phyloP scores from a whole-genome alignment of 2,113 vertebrate species.

The Lamprotornis superbus region DNA sequence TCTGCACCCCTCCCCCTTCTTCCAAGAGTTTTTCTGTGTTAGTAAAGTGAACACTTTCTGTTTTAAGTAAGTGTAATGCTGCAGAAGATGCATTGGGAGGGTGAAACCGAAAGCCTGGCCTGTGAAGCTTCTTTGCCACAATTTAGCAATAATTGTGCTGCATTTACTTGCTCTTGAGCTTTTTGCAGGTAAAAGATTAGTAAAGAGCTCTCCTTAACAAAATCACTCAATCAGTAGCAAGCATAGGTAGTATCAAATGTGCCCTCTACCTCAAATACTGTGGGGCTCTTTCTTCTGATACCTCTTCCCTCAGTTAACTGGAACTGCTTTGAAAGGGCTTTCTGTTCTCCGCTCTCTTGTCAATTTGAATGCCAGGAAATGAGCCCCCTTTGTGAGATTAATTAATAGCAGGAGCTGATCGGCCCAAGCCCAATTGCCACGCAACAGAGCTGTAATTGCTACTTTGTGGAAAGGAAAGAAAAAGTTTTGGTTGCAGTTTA shows the following conservation, averaged over 20 bases:
- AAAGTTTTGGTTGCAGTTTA: conserved; percentile 95
- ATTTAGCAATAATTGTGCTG: conserved; percentile 69
- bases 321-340: conserved; percentile 91
- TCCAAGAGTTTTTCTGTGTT: conserved; percentile 80
- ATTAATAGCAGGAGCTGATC: conserved; percentile 96
- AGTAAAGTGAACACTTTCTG: conserved; percentile 81
- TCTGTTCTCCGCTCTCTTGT: conserved; percentile 90
- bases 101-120: conserved; percentile 55
- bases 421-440: conserved; percentile 82
- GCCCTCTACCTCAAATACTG: conserved; percentile 84
- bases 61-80: conserved; percentile 77
- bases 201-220: conserved; percentile 81
- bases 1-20: conserved; percentile 19
- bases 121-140: conserved; percentile 70
- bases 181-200: conserved; percentile 92
- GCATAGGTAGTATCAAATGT: conserved; percentile 90
- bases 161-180: conserved; percentile 73
- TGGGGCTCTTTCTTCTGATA: conserved; percentile 87
- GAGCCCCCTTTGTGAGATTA: conserved; percentile 98
- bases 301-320: conserved; percentile 85
- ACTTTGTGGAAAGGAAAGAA: conserved; percentile 89
- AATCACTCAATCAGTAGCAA: conserved; percentile 91
- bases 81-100: conserved; percentile 66
- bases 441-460: conserved; percentile 94
- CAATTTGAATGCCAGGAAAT: conserved; percentile 97